A percentile compares a stretch with the other conserved stretches of the same genome.
phyloP scores from a whole-genome alignment of 2,797 vertebrate genomes.

The Pangasius sanitwongsei region DNA sequence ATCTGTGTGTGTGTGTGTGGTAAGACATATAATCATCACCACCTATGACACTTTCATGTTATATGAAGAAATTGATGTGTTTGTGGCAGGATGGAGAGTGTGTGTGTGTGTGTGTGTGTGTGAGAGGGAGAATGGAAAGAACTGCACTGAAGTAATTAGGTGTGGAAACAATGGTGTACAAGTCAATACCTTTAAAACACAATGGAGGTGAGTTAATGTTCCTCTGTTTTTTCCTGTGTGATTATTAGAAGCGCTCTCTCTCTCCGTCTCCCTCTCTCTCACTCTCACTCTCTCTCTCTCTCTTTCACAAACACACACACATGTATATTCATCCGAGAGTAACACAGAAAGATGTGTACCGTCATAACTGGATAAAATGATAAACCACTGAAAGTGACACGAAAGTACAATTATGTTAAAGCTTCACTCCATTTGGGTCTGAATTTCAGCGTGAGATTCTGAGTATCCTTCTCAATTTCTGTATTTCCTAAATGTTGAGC shows the following conservation, averaged over 20 bases:
- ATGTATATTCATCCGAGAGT: not conserved
- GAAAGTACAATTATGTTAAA: not conserved
- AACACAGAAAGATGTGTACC: not conserved
- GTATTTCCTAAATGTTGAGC: not conserved
- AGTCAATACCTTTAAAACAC: slow-evolving; percentile 30
- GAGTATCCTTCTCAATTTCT: not conserved
- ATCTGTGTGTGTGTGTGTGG: not conserved
- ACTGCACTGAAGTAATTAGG: slow-evolving; percentile 26
- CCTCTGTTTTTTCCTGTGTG: slow-evolving; percentile 17
- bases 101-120: not conserved
- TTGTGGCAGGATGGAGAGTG: not conserved
- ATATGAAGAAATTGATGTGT: not conserved
- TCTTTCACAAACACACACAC: not conserved
- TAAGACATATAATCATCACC: not conserved
- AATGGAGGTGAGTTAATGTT: slow-evolving; percentile 21
- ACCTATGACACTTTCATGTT: not conserved
- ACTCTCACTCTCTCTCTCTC: not conserved
- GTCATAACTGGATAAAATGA: not conserved
- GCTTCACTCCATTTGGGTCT: not conserved
- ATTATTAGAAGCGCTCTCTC: slow-evolving; percentile 1
- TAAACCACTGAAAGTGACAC: not conserved
- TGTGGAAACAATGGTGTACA: slow-evolving; percentile 23
- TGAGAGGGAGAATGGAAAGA: slow-evolving; percentile 8
- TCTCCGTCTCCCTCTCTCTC: not conserved
- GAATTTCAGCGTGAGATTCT: not conserved